phyloP scores from a whole-genome alignment of 1,140 invertebrate genomes.

The Lepidurus arcticus region DNA sequence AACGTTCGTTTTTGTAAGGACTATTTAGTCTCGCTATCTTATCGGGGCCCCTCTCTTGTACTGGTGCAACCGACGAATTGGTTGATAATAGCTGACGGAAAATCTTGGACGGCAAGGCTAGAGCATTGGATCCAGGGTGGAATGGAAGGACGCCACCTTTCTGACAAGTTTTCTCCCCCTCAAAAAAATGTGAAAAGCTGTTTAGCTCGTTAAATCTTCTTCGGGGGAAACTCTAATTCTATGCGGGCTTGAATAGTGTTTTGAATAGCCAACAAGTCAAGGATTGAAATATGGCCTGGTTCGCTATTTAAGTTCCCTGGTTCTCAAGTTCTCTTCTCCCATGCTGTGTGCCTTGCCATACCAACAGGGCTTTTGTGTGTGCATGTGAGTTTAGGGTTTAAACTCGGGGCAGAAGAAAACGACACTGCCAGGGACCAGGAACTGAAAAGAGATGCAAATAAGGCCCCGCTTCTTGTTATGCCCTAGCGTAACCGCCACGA shows the following conservation, averaged over 20 bases:
- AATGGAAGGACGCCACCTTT: background rate
- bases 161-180: background rate
- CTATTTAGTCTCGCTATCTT: background rate
- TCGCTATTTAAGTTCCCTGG: background rate
- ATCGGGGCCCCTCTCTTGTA: background rate
- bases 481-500: constrained; percentile 16
- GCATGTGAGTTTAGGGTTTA: background rate
- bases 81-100: background rate
- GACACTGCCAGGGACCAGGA: background rate
- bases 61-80: background rate
- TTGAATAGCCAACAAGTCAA: constrained; percentile 22
- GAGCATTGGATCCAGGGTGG: background rate
- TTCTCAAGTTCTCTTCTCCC: background rate
- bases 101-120: background rate
- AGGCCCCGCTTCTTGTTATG: background rate
- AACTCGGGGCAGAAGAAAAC: background rate
- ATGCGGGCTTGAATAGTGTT: background rate
- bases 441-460: constrained; percentile 19
- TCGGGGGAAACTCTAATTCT: constrained; percentile 10
- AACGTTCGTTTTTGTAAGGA: background rate
- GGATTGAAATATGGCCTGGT: constrained; percentile 6
- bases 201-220: constrained; percentile 15
- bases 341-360: constrained; percentile 4
- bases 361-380: constrained; percentile 13
- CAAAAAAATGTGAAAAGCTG: background rate